Evolutionary conservation across 1,140 invertebrate species (phyloP).

Genomic region (Drosophila trapezifrons): DNA sequence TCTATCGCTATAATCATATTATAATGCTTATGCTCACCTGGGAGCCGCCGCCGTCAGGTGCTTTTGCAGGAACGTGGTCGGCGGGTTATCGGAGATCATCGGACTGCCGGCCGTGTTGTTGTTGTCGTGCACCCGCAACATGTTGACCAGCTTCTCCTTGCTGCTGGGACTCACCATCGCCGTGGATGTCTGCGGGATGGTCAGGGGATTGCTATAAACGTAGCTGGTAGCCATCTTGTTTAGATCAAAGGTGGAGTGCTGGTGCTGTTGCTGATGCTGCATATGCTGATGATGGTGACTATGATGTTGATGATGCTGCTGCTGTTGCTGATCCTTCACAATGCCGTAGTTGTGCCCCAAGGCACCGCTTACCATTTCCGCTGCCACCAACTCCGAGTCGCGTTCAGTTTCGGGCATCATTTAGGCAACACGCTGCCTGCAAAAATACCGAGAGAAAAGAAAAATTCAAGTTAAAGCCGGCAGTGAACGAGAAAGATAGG

Average conservation of each 20-base stretch:
- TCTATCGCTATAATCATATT: no score
- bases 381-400: conserved; percentile 69
- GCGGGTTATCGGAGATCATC: conserved; percentile 51
- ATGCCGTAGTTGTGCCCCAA: conserved; percentile 70
- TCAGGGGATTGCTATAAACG: conserved; percentile 76
- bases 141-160: conserved; percentile 72
- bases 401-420: conserved; percentile 84
- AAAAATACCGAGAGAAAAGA: conserved; percentile 22
- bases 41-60: conserved; percentile 65
- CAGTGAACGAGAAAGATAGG: conserved; percentile 3
- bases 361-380: conserved; percentile 81
- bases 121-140: conserved; percentile 66
- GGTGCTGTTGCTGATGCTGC: conserved; percentile 38
- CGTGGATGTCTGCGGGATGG: conserved; percentile 63
- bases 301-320: conserved; percentile 47
- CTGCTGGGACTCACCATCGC: conserved; percentile 68
- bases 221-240: conserved; percentile 76
- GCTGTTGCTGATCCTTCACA: conserved; percentile 68
- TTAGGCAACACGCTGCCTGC: conserved; percentile 71
- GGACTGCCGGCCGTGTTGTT: conserved; percentile 49
- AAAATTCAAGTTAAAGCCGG: conserved; percentile 10
- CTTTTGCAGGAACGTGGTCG: conserved; percentile 75
- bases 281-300: conserved; percentile 32
- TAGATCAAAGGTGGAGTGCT: conserved; percentile 18
- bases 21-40: neutral